phyloP scores from a whole-genome alignment of 2,113 vertebrate genomes.

The Engystomops pustulosus region DNA sequence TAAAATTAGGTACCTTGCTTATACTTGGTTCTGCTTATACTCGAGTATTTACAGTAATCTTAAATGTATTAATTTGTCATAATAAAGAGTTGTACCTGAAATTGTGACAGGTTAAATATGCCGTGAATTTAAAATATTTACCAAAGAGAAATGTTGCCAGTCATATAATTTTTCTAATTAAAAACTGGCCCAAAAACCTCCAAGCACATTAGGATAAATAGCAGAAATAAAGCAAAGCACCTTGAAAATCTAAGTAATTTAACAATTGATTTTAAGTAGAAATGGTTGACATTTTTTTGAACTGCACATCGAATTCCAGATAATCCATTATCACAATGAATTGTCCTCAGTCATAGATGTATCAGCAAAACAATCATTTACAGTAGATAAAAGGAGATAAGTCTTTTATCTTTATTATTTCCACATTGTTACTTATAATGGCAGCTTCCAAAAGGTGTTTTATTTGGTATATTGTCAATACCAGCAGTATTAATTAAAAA shows the following conservation, averaged over 20 bases:
- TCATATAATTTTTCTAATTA: background rate
- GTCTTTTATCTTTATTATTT: constrained; percentile 44
- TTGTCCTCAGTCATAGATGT: constrained; percentile 44
- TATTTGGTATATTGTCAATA: background rate
- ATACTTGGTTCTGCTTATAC: no score
- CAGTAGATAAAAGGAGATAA: constrained; percentile 31
- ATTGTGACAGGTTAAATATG: no score
- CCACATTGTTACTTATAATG: background rate
- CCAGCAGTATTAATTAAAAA: background rate
- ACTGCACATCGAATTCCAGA: constrained; percentile 15
- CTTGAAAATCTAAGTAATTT: constrained; percentile 30
- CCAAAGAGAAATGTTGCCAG: background rate
- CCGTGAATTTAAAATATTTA: no score
- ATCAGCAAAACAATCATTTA: constrained; percentile 49
- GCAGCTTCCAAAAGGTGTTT: background rate
- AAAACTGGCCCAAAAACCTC: background rate
- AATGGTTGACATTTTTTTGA: background rate
- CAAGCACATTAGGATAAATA: constrained; percentile 21
- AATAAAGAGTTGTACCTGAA: no score
- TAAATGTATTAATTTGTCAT: no score
- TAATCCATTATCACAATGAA: constrained; percentile 52
- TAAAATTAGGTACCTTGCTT: no score
- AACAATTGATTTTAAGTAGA: constrained; percentile 36
- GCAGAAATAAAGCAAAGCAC: constrained; percentile 9
- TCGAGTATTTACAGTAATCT: no score